Evolutionary conservation across 2,888 invertebrate species (phyloP), one percentile per base, ranked within the genome.

Genomic region (Choristoneura rosaceana): DNA sequence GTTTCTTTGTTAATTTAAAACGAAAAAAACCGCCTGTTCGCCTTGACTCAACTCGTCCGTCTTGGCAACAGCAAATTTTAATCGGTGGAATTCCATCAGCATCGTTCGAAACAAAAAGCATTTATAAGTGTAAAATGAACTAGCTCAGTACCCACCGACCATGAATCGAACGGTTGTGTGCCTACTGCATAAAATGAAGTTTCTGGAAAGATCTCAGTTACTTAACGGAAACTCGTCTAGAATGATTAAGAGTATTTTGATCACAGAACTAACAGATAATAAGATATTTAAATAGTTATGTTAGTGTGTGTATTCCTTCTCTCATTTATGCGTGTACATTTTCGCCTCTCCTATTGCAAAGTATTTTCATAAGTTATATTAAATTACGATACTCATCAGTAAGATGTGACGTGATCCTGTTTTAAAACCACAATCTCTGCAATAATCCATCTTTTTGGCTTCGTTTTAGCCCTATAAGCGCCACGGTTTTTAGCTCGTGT

Each of bases 101-200:
- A 50, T 33, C 38, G 25, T 34, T 60, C 25, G 50, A 33, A 60
- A 70, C 65, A 70, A 60, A 43, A 25, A 60, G 34, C 17, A 34
- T 61, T 34, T 67, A 61, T 58, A 58, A 33, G 52, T 62, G 61
- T 62, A 58, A 68, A 71, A 68, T 58, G 15, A 58, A 62, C 62
- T 62, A 41, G 10, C 41, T 43, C 61, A 65, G 17, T 58, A 69
- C n/a, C 33, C 59, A 45, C 33, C 55, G 63, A 70, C 69, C 69
- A 58, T 70, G 70, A 66, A 52, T 50, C 33, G 45, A 64, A 64
- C 45, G 12, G 45, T 50, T 34, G 47, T 50, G 25, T 50, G 2
- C 38, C 38, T 4, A 50, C 50, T 45, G 34, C 25, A 50, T 50
- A 45, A 62, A 25, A 68, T 43, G 52, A 71, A 45, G 25, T 25